Evolutionary conservation across 2,797 vertebrate species (phyloP), one percentile per base, ranked within the genome.

Genomic region (Enteromius mattozi): DNA sequence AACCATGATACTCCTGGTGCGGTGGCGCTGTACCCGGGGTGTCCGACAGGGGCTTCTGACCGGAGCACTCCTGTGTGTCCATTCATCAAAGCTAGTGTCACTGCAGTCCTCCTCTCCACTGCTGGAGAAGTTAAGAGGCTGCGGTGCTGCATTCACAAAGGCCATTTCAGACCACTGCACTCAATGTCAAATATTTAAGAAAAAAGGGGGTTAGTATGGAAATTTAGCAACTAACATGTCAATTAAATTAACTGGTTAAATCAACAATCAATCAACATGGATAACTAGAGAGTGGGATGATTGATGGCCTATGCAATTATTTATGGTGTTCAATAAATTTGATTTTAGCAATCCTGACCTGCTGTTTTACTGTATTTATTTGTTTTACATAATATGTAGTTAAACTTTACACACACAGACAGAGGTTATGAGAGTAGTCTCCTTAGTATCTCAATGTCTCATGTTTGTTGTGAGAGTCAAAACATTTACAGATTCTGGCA

Each of bases 61-160:
- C 1, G 19, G 19, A 51, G 77, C 51, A 75, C 42, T 81, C 40
- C 61, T 61, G 51, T 68, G 88, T 0, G 77, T 56, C 85, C 89
- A 91, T 87, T 95, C 93, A 14, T 95, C 94, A 0, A 91, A 92
- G 70, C 93, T 94, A 89, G 92, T 92, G 89, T 93, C 91, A 14
- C 92, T 92, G 66, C 85, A 91, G 85, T 81, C 88, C n/a, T 92
- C 95, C 65, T 95, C 95, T 4, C 91, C 93, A 68, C 92, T 94
- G 59, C 92, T 96, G 10, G 96, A 96, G 84, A 98, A 97, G 87
- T 95, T 94, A 85, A 98, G 91, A 83, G 88, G 92, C 94, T 89
- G 92, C 94, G 96, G 96, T 89, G 91, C 89, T 17, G 94, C 89
- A 0, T 91, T 90, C 88, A 92, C 30, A 12, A 21, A 81, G 3